Evolutionary conservation across 2,113 vertebrate genomes (phyloP), one percentile per base, ranked within the genome.

Genomic region (Motacilla alba): DNA sequence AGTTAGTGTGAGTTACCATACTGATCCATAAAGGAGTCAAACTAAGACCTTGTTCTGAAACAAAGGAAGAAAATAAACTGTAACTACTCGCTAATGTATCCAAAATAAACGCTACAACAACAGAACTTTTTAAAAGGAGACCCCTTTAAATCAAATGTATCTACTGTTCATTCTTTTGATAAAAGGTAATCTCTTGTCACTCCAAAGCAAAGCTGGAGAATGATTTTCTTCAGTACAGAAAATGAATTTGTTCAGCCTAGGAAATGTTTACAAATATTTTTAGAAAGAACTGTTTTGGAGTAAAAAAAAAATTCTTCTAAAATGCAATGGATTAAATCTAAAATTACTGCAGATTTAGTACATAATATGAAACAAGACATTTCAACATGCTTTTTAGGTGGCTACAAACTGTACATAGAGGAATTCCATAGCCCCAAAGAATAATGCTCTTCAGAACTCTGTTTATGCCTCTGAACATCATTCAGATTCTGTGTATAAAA

Each of bases 401-500:
- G 84, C 94, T 90, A 93, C 49, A 92, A 80, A 90, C 83, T 96
- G 85, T 95, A 97, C 91, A 93, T 31, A 84, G 83, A 83, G 94
- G 74, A 97, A 92, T 89, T 90, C 95, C 87, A 94, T 31, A 90
- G 96, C 87, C 84, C 89, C 90, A 95, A 90, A 91, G 94, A 96
- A 95, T 37, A 83, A 69, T 87, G 80, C 90, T 97, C 94, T 97
- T 97, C 94, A 96, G 97, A 97, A 94, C 96, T 93, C 94, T 96
- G 88, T 95, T 80, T 95, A 96, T 93, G 90, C 81, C 95, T 97
- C 94, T 96, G 95, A 97, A 97, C 97, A 90, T 96, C 84, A 96
- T 95, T 97, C 94, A 95, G 83, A 96, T 92, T 94, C 73, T 68
- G 77, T 93, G 46, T 98, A 98, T 88, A 98, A 98, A 98, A 98